Percentiles rank a stretch among this genome's conserved stretches.
Conservation (phyloP, 2,797 vertebrate species). For the Chaetophractus vellerosus region DNA sequence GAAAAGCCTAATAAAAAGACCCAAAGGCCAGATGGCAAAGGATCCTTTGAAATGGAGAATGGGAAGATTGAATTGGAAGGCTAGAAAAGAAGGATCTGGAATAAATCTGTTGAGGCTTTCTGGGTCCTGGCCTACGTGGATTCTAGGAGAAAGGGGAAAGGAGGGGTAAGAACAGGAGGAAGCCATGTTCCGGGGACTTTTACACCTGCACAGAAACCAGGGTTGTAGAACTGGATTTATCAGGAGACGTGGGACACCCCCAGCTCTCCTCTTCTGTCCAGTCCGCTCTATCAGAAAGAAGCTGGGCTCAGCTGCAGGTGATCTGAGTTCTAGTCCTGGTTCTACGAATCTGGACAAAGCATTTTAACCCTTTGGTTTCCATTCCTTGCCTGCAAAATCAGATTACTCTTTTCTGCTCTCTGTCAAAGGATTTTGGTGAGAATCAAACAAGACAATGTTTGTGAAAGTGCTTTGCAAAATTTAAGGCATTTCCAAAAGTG, state of each 20-base stretch:
- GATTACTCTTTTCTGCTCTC: not conserved
- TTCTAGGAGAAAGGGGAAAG: not conserved
- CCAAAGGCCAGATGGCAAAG: not conserved
- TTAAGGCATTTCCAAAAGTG: not conserved
- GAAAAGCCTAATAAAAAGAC: slow-evolving; percentile 44
- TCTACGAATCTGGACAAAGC: not conserved
- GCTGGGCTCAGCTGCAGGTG: accelerated
- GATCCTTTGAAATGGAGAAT: slow-evolving; percentile 51
- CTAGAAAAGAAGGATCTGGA: not conserved
- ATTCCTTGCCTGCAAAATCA: not conserved
- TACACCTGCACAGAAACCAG: not conserved
- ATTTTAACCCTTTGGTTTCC: not conserved
- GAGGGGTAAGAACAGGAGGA: too few species aligned
- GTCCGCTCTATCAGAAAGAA: not conserved
- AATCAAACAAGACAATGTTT: not conserved
- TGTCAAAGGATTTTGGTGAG: not conserved
- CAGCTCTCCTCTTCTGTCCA: not conserved
- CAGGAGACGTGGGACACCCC: not conserved
- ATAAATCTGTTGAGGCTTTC: not conserved
- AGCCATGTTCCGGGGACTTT: too few species aligned
- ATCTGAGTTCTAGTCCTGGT: not conserved
- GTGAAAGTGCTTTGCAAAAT: not conserved
- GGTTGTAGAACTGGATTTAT: not conserved
- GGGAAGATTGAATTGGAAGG: not conserved
- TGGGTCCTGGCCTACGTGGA: not conserved